These are phyloP conservation scores for Fistularia tabacaria DNA, from an alignment of 2,797 vertebrate genomes.

Conservation along the genomic window DNA sequence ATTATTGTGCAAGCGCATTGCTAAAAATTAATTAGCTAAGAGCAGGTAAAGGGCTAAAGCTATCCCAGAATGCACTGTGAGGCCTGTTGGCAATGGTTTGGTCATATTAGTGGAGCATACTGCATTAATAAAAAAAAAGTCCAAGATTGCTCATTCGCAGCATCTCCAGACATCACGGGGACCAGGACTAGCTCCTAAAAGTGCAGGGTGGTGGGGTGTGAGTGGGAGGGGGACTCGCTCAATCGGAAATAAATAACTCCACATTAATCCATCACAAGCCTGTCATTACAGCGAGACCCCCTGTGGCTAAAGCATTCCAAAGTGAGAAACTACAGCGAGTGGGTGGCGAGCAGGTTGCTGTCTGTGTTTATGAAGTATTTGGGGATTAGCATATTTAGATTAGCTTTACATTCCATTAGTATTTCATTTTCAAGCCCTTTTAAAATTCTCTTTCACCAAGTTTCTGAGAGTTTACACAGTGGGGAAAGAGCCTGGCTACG, in stretches of 20 bases:
- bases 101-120: conserved; percentile 59
- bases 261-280: conserved; percentile 74
- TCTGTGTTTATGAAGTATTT: conserved; percentile 66
- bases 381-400: conserved; percentile 80
- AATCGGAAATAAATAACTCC: conserved; percentile 76
- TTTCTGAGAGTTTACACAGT: conserved; percentile 30
- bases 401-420: conserved; percentile 77
- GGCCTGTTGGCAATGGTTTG: conserved; percentile 75
- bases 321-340: conserved; percentile 58
- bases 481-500: conserved; percentile 4
- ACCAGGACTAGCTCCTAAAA: conserved; percentile 32
- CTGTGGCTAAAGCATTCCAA: conserved; percentile 73
- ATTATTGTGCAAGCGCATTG: conserved; percentile 53
- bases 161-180: conserved; percentile 51
- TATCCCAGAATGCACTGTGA: conserved; percentile 78
- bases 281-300: conserved; percentile 72
- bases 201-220: not conserved
- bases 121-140: conserved; percentile 47
- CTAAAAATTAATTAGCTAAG: conserved; percentile 75
- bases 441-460: conserved; percentile 58
- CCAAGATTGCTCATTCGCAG: conserved; percentile 26
- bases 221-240: conserved; percentile 41
- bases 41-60: conserved; percentile 66
- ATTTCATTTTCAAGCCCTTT: conserved; percentile 56
- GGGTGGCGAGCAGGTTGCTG: conserved; percentile 54